Base-by-base conservation (phyloP, 2,797 vertebrate genomes). In the Kryptolebias ocellatus region DNA sequence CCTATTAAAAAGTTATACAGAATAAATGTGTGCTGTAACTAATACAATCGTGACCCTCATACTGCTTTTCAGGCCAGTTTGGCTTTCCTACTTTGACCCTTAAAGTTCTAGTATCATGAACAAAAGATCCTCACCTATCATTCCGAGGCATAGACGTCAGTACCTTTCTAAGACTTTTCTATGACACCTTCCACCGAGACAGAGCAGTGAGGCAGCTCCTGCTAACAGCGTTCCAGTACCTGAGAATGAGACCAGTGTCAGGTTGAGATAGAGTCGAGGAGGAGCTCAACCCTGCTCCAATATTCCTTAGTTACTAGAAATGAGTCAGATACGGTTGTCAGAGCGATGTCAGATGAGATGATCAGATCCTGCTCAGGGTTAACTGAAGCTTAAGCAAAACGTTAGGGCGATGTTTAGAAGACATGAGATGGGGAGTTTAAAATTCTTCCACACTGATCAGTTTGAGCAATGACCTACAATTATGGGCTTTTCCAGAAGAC, bases 161-260 rank as follows among this genome's bases (percentile, higher is more conserved):
- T 72, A 88, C 78, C 80, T 90, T 82, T 89, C 88, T 87, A 89
- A 90, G 90, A 91, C 78, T 83, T 87, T 91, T 82, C 88, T 92
- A 90, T 90, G 90, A 91, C 91, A 91, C 90, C 90, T 92, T 93
- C 91, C 85, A 91, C 88, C 91, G 90, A 92, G 90, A 92, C 91
- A 92, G 87, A 91, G 90, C 87, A 92, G 87, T 92, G 90, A 91
- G 91, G 87, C 89, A 90, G 88, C 90, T 91, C 90, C 89, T 88
- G 90, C 92, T 91, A 89, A 92, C 89, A 91, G 89, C 90, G 90
- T 89, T 90, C 88, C 87, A 92, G 90, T 92, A 93, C 89, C 90
- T 93, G 90, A 88, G 90, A 90, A 92, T 90, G 90, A 92, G 83
- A 92, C 86, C 87, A 90, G 90, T 66, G 76, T 89, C 88, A 91